These are phyloP conservation scores for Vombatus ursinus DNA, from an alignment of 2,113 vertebrate species.

Conservation along the genomic window DNA sequence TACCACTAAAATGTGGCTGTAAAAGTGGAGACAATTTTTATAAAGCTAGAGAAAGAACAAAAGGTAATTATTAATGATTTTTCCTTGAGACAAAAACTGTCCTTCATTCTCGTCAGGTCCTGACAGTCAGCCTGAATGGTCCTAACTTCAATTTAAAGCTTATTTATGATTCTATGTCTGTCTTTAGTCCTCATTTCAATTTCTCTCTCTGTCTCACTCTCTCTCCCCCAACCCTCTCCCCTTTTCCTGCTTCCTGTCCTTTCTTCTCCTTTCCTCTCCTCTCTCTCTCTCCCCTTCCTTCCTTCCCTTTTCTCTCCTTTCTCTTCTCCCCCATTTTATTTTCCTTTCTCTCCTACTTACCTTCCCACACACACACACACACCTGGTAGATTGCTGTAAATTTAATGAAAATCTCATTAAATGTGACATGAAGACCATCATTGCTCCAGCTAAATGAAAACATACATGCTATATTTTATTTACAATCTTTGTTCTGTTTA, in stretches of 20 bases:
- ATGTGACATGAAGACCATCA: neutral
- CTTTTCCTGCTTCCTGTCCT: neutral
- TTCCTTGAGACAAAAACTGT: conserved; percentile 10
- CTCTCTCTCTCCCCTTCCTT: neutral
- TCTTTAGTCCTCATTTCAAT: neutral
- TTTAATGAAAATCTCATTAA: neutral
- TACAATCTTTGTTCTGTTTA: neutral
- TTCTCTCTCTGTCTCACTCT: neutral
- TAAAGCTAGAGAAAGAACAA: conserved; percentile 9
- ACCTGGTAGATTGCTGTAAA: neutral
- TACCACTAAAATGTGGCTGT: neutral
- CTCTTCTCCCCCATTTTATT: neutral
- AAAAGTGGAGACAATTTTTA: conserved; percentile 26
- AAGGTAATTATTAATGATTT: neutral
- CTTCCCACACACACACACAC: neutral
- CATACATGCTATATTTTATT: neutral
- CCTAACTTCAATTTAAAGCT: conserved; percentile 16
- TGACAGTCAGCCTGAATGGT: neutral
- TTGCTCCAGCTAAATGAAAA: conserved; percentile 16
- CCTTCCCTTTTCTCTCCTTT: neutral
- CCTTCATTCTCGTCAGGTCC: neutral
- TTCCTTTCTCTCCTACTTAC: neutral
- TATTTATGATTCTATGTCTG: conserved; percentile 12
- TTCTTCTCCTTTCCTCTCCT: neutral
- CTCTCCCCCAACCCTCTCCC: neutral